Conservation (phyloP, 2,888 invertebrate genomes). For the Ctena decussata region DNA sequence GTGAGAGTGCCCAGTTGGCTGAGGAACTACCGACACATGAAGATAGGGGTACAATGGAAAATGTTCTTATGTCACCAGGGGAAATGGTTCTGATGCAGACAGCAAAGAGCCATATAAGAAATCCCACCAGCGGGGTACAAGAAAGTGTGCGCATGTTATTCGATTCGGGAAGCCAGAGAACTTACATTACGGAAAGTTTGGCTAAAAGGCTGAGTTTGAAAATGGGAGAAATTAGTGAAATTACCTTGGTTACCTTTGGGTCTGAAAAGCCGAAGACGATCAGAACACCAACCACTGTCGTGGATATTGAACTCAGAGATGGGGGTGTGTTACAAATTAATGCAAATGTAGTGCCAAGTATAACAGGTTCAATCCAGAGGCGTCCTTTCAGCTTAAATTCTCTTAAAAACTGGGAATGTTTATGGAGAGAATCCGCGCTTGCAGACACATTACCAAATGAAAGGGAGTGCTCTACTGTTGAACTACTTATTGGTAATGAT, state of each 20-base stretch:
- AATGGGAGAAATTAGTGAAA: background rate
- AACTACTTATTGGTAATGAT: conserved; percentile 9
- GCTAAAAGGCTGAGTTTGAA: background rate
- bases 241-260: conserved; percentile 22
- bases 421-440: background rate
- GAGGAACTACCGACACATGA: too few relatives aligned
- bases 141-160: background rate
- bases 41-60: conserved; percentile 22
- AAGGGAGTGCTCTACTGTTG: background rate
- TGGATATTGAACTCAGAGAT: conserved; percentile 10
- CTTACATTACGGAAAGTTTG: background rate
- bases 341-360: conserved; percentile 33
- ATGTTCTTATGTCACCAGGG: conserved; percentile 25
- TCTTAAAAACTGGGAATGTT: background rate
- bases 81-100: too few relatives aligned
- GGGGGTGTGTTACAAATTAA: background rate
- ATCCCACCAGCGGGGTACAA: background rate
- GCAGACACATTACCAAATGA: background rate
- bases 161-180: too few relatives aligned
- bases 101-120: conserved; percentile 8
- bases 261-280: background rate
- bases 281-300: background rate
- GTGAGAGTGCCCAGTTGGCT: too few relatives aligned
- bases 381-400: background rate
- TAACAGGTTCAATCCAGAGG: conserved; percentile 16